Conservation (phyloP, 2,113 vertebrate species). For the Gasterosteus aculeatus region DNA sequence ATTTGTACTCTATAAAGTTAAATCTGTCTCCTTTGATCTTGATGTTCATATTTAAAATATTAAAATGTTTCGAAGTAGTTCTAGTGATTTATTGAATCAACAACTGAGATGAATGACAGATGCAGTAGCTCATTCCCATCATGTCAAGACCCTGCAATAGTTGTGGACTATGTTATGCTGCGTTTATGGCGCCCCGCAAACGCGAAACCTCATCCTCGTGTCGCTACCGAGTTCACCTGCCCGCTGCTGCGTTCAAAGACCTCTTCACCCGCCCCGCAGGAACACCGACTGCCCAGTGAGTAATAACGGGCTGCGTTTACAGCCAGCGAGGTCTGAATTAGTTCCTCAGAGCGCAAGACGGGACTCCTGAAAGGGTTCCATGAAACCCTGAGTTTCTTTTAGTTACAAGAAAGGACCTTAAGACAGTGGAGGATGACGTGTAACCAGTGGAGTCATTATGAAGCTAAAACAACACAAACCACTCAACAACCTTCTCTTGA, state of each 20-base stretch:
- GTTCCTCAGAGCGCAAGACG: not conserved
- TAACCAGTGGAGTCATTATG: not conserved
- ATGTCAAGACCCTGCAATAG: not conserved
- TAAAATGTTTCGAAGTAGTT: not conserved
- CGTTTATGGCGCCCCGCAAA: slow-evolving; percentile 9
- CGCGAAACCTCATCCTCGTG: not conserved
- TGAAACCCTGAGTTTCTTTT: not conserved
- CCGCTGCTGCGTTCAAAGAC: not conserved
- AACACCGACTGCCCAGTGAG: not conserved
- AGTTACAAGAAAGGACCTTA: not conserved
- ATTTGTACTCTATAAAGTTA: not conserved
- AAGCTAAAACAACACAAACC: not conserved
- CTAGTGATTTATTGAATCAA: not conserved
- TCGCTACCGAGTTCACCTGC: slow-evolving; percentile 4
- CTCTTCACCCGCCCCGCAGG: not conserved
- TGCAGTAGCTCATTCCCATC: not conserved
- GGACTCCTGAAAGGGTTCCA: not conserved
- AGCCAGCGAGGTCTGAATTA: not conserved
- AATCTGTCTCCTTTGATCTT: not conserved
- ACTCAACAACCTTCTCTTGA: slow-evolving; percentile 1
- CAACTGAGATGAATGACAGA: not conserved
- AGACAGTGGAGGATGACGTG: not conserved
- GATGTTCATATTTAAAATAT: not conserved
- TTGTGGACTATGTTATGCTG: not conserved
- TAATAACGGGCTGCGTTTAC: not conserved